Base-by-base conservation (phyloP, 2,113 vertebrate species). In the Crocuta crocuta region DNA sequence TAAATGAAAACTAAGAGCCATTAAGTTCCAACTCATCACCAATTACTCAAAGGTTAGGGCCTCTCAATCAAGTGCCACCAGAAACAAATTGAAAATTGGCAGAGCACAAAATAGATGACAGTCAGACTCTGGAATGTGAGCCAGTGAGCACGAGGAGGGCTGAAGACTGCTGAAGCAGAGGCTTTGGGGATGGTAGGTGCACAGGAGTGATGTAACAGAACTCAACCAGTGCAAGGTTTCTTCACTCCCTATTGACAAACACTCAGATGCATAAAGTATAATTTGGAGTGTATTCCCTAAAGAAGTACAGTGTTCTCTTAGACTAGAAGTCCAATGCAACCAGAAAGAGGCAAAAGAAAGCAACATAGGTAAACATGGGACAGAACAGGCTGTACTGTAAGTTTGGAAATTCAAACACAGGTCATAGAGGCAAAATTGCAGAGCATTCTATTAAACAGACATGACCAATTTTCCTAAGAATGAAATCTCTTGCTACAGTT, bases 21-120 rank as follows among this genome's bases (percentile, higher is more conserved):
- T 78, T 35, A 39, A 83, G 19, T 81, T 61, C 12, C 53, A 95
- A 0, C 61, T 96, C 61, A 82, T 76, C 45, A 53, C 39, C 39
- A 43, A 43, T 84, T 90, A 80, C 31, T 10, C 1, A 10, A 43
- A 61, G 4, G 4, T 63, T 63, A 61, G 68, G 76, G 28, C 6
- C 33, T 74, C 48, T 93, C 70, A 65, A 35, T 94, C 65, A 96
- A 82, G 19, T n/a, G 23, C 26, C 73, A 94, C n/a, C 9, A 95
- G 39, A 86, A 91, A 58, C 63, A 94, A 95, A 80, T 1, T 74
- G 35, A 79, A 96, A 95, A 89, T 39, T 55, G 28, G 39, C 63
- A 17, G 24, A 95, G 19, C 68, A 79, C 73, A 66, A 91, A 53
- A 85, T 0, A 45, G 58, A 97, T 48, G 65, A 50, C 19, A 55